Evolutionary conservation across 2,888 invertebrate species (phyloP), one percentile per base, ranked within the genome.

Genomic region (Danaus chrysippus): DNA sequence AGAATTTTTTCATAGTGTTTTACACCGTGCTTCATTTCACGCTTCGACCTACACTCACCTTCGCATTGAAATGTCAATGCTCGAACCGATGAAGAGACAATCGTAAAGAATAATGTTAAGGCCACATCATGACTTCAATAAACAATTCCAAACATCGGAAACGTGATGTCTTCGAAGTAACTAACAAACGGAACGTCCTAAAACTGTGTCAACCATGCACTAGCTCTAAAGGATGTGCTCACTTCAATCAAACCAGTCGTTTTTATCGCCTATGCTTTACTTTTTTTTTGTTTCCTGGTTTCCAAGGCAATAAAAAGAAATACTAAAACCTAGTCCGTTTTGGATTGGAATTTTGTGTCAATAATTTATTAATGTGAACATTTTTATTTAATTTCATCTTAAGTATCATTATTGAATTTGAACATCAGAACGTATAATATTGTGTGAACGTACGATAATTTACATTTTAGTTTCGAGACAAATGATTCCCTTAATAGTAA

Each of bases 101-200:
- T 91, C 87, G 87, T 87, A 88, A 86, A 88, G 85, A 83, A 89
- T 86, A 88, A 89, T 86, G 89, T 89, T 87, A 87, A 88, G 90
- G 89, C 89, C 89, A 86, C 83, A 89, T 86, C 89, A 89, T 89
- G 88, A 86, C 90, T 89, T 88, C 89, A 86, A 90, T 90, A 90
- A 90, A 89, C 87, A 83, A 89, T 86, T 81, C 83, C 74, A 77
- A 87, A 89, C 88, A 88, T 81, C 76, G 82, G 78, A 87, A 89
- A 87, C 89, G 89, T 91, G 89, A 88, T 83, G 82, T 85, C 76
- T 80, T 75, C 82, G 82, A 79, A 79, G 82, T 76, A 79, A 83
- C 80, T 69, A 34, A 62, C 69, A 65, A 78, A 73, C 82, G 82
- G 61, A 66, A 83, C 79, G 83, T 75, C 81, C 83, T 78, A 81